These are phyloP conservation scores for Motacilla tschutschensis DNA, from an alignment of 2,113 vertebrate species.

Conservation along the genomic window DNA sequence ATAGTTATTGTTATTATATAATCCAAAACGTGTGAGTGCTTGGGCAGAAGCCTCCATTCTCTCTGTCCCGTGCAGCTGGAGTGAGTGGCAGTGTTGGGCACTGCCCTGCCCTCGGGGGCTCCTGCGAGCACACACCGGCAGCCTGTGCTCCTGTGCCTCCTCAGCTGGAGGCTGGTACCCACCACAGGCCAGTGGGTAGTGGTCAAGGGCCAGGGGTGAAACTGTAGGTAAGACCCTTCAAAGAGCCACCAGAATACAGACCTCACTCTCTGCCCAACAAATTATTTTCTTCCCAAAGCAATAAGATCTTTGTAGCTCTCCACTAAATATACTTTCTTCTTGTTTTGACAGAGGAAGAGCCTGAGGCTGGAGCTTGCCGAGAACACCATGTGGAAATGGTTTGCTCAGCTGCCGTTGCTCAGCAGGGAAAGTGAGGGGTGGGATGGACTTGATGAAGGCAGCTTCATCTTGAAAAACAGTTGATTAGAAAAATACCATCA, in stretches of 20 bases:
- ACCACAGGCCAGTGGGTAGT: not conserved
- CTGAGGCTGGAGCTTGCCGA: not conserved
- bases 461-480: not conserved
- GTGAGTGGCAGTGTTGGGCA: not conserved
- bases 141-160: not conserved
- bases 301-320: not conserved
- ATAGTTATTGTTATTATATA: not conserved
- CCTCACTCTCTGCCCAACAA: not conserved
- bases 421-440: not conserved
- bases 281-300: not conserved
- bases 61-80: not conserved
- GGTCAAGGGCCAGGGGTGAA: not conserved
- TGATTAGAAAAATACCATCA: slow-evolving; percentile 21
- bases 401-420: not conserved
- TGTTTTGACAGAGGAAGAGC: not conserved
- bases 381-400: not conserved
- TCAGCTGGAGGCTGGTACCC: not conserved
- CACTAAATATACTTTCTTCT: not conserved
- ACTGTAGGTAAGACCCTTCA: not conserved
- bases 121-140: not conserved
- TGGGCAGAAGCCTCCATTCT: not conserved
- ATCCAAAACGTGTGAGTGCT: not conserved
- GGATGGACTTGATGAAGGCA: not conserved
- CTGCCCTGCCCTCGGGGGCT: not conserved
- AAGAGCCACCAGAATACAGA: not conserved